These are phyloP conservation scores for Ptychoptera contaminata DNA, from an alignment of 2,888 invertebrate genomes.

Conservation along the genomic window DNA sequence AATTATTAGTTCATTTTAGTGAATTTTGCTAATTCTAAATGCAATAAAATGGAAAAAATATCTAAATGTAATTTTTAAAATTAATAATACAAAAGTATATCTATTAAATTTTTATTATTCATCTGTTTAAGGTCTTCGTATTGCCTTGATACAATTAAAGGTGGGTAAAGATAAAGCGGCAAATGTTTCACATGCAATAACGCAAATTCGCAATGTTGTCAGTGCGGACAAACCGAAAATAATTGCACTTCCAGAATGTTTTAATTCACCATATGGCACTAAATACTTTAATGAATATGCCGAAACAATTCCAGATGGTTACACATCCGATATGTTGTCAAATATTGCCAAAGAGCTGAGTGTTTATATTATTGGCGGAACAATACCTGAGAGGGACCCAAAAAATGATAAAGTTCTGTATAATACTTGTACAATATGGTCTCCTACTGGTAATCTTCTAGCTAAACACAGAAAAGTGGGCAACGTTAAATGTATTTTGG, in stretches of 20 bases:
- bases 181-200: constrained; percentile 54
- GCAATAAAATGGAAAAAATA: too few species aligned
- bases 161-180: constrained; percentile 53
- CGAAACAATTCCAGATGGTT: constrained; percentile 70
- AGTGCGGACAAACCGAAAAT: constrained; percentile 43
- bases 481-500: not conserved
- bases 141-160: constrained; percentile 63
- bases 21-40: too few species aligned
- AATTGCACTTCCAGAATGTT: constrained; percentile 70
- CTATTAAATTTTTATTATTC: too few species aligned
- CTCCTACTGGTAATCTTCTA: constrained; percentile 57
- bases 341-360: constrained; percentile 57
- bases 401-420: constrained; percentile 41
- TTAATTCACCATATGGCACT: constrained; percentile 86
- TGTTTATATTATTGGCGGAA: constrained; percentile 76
- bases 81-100: too few species aligned
- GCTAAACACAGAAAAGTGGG: constrained; percentile 69
- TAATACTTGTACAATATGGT: constrained; percentile 84
- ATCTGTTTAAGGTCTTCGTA: constrained; percentile 36
- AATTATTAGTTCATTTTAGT: too few species aligned
- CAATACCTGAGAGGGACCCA: constrained; percentile 59
- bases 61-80: too few species aligned
- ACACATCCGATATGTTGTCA: constrained; percentile 54
- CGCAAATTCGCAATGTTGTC: constrained; percentile 47
- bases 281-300: constrained; percentile 66